A percentile compares a stretch with the other conserved stretches of the same genome.
Evolutionary conservation across 2,797 vertebrate genomes (phyloP).

Genomic region (Sebastolobus alascanus): DNA sequence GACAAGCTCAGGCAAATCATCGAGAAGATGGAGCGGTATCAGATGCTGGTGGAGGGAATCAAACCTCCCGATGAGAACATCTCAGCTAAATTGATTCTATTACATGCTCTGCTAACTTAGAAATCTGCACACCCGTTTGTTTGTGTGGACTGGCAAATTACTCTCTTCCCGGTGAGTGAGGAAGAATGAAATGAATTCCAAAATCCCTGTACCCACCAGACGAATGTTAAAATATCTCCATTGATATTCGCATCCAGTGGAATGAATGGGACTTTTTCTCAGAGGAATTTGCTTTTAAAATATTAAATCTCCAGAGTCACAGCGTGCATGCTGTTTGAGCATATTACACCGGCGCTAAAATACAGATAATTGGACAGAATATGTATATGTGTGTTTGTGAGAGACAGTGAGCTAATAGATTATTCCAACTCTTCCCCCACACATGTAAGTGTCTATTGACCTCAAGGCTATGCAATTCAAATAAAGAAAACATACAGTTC

Average conservation of each 20-base stretch:
- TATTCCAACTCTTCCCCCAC: conserved; percentile 43
- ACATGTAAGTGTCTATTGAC: conserved; percentile 47
- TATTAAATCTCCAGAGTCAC: neutral
- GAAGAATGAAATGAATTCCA: conserved; percentile 53
- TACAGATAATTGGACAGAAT: conserved; percentile 29
- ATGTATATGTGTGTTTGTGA: conserved; percentile 23
- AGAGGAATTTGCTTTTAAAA: conserved; percentile 22
- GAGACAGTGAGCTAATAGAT: conserved; percentile 16
- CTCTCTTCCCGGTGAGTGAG: conserved; percentile 52
- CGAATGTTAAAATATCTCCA: conserved; percentile 46
- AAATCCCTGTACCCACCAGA: conserved; percentile 7
- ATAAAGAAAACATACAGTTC: conserved; percentile 30
- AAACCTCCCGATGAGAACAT: conserved; percentile 49
- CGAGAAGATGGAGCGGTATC: conserved; percentile 20
- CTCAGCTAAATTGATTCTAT: conserved; percentile 64
- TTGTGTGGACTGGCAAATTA: conserved; percentile 61
- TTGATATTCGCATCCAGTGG: conserved; percentile 22
- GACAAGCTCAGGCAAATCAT: conserved; percentile 6
- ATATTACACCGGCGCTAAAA: conserved; percentile 35
- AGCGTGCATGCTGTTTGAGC: neutral
- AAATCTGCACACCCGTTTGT: conserved; percentile 53
- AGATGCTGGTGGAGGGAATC: conserved; percentile 45
- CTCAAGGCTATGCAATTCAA: conserved; percentile 60
- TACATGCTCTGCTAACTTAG: conserved; percentile 65
- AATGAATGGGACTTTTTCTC: conserved; percentile 37